A percentile compares a stretch with the other conserved stretches of the same genome.
These are phyloP conservation scores for Cephus spinipes DNA, from an alignment of 2,888 invertebrate genomes.

Conservation along the genomic window DNA sequence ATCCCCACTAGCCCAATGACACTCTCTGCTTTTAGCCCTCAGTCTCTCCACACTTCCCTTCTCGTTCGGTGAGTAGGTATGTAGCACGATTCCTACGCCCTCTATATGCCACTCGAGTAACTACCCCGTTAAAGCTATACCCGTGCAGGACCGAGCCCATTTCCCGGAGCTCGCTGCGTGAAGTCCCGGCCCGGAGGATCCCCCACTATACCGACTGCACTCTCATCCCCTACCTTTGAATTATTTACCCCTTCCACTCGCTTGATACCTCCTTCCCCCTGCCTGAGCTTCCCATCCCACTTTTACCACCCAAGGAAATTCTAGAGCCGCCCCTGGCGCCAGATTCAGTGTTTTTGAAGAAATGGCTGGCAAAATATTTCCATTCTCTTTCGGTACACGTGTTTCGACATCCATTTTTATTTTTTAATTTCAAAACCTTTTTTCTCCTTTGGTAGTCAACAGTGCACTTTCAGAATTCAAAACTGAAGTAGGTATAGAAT, in stretches of 20 bases:
- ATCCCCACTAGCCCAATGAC: conserved; percentile 6
- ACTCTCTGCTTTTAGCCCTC: neutral
- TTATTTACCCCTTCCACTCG: conserved; percentile 6
- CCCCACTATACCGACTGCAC: neutral
- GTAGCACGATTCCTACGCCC: neutral
- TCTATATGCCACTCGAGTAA: neutral
- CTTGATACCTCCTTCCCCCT: conserved; percentile 10
- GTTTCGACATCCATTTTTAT: neutral
- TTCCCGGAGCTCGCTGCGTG: neutral
- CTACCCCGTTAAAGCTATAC: neutral
- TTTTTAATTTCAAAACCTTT: neutral
- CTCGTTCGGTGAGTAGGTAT: neutral
- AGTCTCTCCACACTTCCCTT: neutral
- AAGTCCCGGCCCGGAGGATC: neutral
- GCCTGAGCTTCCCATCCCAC: neutral
- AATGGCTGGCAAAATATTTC: neutral
- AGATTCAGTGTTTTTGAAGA: neutral
- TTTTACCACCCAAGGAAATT: neutral
- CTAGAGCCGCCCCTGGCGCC: neutral
- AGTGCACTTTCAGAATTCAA: neutral
- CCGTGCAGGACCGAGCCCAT: neutral
- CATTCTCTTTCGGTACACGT: neutral
- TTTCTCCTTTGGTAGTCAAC: neutral
- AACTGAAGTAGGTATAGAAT: neutral
- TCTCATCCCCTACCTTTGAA: neutral